Conservation (phyloP, 1,140 invertebrate species). For the Spodoptera frugiperda region DNA sequence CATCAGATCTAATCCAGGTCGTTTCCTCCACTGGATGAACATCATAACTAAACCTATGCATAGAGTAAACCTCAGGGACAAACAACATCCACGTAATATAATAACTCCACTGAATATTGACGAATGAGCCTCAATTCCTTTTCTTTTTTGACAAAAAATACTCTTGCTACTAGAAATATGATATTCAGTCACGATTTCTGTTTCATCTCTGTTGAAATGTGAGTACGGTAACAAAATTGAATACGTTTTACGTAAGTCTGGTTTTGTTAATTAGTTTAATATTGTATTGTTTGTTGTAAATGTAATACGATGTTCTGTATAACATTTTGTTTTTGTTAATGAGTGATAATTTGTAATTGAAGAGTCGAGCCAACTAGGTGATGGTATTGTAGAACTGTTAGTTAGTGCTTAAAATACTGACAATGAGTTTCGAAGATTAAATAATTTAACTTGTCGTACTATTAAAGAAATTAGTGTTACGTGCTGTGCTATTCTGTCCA, state of each 20-base stretch:
- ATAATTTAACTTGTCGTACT: too few relatives aligned
- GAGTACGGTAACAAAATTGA: neutral
- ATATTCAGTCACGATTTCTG: conserved; percentile 29
- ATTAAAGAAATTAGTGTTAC: too few relatives aligned
- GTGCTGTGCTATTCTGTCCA: too few relatives aligned
- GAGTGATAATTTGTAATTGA: too few relatives aligned
- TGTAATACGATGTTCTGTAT: too few relatives aligned
- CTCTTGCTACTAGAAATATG: conserved; percentile 23
- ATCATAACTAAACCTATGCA: conserved; percentile 48
- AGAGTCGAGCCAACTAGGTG: too few relatives aligned
- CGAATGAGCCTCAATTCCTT: conserved; percentile 45
- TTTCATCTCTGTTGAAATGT: neutral
- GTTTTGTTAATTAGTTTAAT: conserved; percentile 1
- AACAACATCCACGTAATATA: conserved; percentile 52
- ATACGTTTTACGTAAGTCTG: conserved; percentile 1
- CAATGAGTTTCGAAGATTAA: too few relatives aligned
- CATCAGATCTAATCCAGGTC: neutral
- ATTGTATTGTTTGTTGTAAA: too few relatives aligned
- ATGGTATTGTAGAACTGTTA: too few relatives aligned
- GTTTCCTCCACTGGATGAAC: neutral
- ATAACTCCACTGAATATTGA: conserved; percentile 63
- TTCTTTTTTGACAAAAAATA: conserved; percentile 15
- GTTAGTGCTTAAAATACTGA: too few relatives aligned
- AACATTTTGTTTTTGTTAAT: too few relatives aligned
- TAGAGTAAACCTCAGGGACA: conserved; percentile 42